Evolutionary conservation across 2,888 invertebrate species (phyloP).

Genomic region (Calameuta pallipes): DNA sequence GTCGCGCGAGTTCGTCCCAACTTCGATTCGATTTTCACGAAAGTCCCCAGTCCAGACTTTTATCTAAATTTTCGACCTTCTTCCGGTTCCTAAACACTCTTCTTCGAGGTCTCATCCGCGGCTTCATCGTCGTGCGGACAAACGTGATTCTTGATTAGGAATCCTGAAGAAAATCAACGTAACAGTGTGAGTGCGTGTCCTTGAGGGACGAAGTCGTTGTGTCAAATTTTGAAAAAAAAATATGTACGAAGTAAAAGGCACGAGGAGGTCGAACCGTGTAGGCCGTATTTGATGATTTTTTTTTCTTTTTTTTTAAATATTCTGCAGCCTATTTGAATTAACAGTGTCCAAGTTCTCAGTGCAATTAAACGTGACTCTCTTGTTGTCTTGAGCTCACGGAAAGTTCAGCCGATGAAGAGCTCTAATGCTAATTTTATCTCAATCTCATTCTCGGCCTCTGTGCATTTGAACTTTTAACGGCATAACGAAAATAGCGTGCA

Average conservation of each 20-base stretch:
- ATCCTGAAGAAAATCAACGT: background rate
- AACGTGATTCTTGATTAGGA: background rate
- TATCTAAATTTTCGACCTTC: background rate
- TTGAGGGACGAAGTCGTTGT: background rate
- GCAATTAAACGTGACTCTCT: slow-evolving; percentile 26
- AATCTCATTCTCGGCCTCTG: slow-evolving; percentile 14
- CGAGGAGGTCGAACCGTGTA: slow-evolving; percentile 14
- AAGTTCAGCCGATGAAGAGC: slow-evolving; percentile 39
- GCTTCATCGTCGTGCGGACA: background rate
- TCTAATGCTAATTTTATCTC: slow-evolving; percentile 26
- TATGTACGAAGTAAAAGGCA: background rate
- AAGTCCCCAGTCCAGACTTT: background rate
- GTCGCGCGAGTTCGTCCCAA: slow-evolving; percentile 38
- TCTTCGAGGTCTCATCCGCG: background rate
- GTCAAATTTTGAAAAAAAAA: background rate
- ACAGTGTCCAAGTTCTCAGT: background rate
- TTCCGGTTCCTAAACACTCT: background rate
- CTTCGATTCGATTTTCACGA: background rate
- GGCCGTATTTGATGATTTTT: background rate
- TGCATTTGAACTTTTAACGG: slow-evolving; percentile 38
- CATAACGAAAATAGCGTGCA: slow-evolving; percentile 21
- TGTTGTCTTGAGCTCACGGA: slow-evolving; percentile 22
- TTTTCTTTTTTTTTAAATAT: background rate
- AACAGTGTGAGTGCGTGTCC: background rate
- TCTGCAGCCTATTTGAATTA: background rate